Percentiles rank a stretch among this genome's conserved stretches.
Conservation (phyloP, 2,888 invertebrate species). For the Leucoptera coffeella region DNA sequence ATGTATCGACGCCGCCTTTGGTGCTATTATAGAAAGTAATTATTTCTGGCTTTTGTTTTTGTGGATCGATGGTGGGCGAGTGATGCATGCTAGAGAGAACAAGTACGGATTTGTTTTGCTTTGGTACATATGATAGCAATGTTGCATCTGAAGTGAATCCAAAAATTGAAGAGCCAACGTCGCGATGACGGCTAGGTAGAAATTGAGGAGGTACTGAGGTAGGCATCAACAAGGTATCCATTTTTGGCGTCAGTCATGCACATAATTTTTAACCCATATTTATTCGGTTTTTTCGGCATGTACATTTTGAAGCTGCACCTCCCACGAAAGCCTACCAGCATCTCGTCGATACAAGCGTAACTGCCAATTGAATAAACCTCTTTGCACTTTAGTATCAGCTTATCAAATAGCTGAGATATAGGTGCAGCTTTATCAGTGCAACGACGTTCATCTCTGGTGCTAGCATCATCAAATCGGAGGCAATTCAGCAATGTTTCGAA, state of each 20-base stretch:
- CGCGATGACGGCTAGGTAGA: neutral
- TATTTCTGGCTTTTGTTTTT: neutral
- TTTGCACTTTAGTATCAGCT: slow-evolving; percentile 4
- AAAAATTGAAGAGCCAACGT: neutral
- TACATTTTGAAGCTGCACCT: slow-evolving; percentile 3
- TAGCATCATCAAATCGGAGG: slow-evolving; percentile 9
- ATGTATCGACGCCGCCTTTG: slow-evolving; percentile 1
- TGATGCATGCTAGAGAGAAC: slow-evolving; percentile 2
- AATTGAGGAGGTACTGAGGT: slow-evolving; percentile 2
- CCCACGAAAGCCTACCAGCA: slow-evolving; percentile 2
- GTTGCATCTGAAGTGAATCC: slow-evolving; percentile 6
- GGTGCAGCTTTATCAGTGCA: slow-evolving; percentile 7
- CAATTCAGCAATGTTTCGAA: slow-evolving; percentile 5
- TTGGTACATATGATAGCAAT: slow-evolving; percentile 3
- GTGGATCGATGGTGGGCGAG: neutral
- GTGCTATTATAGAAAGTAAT: neutral
- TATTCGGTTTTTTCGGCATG: slow-evolving; percentile 3
- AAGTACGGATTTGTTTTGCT: slow-evolving; percentile 2
- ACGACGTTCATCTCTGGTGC: slow-evolving; percentile 7
- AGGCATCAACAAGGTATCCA: slow-evolving; percentile 2
- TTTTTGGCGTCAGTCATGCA: slow-evolving; percentile 2
- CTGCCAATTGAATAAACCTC: slow-evolving; percentile 3
- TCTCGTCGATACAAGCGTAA: slow-evolving; percentile 1
- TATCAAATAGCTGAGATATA: slow-evolving; percentile 7
- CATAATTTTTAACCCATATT: slow-evolving; percentile 3